These are phyloP conservation scores for Herpetotheres cachinnans DNA, from an alignment of 2,113 vertebrate genomes.

Conservation along the genomic window DNA sequence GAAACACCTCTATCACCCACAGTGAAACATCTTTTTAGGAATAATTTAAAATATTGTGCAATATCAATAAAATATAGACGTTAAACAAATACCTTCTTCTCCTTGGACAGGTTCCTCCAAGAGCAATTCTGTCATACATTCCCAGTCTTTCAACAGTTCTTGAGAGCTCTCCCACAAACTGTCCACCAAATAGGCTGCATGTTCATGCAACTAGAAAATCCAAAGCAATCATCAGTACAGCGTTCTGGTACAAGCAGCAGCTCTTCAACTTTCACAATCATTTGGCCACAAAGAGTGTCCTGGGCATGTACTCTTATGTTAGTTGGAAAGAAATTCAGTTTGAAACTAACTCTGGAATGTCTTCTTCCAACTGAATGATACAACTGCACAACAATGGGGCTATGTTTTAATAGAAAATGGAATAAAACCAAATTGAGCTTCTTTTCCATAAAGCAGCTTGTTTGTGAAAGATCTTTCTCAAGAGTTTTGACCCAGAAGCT, in stretches of 20 bases:
- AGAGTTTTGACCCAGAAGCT: background rate
- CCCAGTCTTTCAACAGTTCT: conserved; percentile 98
- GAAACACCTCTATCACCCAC: background rate
- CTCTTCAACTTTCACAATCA: background rate
- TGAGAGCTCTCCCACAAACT: conserved; percentile 99
- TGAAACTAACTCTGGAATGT: background rate
- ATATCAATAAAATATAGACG: background rate
- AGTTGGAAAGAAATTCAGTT: background rate
- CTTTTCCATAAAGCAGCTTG: background rate
- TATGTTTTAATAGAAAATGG: background rate
- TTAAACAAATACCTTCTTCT: conserved; percentile 86
- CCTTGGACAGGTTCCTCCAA: conserved; percentile 97
- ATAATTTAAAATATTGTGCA: background rate
- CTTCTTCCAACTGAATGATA: background rate
- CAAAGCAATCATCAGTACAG: conserved; percentile 47
- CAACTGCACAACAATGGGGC: background rate
- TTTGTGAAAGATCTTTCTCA: background rate
- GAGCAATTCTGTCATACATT: conserved; percentile 97
- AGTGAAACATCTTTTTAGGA: background rate
- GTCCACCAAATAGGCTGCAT: conserved; percentile 97
- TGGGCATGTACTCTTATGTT: fast-evolving
- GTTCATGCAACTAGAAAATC: conserved; percentile 91
- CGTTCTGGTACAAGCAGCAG: background rate
- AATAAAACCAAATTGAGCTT: background rate
- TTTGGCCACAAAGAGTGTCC: background rate